Base-by-base conservation (phyloP, 37 sponge, comb jelly and placozoan species). In the Cliona cf. orientalis region DNA sequence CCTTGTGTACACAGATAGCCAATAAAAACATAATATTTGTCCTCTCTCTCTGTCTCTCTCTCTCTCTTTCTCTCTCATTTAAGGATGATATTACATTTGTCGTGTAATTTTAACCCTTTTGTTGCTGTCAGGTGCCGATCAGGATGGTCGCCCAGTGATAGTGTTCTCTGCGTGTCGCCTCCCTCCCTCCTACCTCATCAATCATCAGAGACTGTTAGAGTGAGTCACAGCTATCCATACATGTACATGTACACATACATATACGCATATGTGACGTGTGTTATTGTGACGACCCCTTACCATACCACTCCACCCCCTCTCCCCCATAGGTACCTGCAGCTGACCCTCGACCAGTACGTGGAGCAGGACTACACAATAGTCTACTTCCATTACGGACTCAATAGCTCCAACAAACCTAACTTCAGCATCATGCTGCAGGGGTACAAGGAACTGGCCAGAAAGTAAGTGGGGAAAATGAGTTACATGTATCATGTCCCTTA, bases 321-420 rank as follows among this genome's bases (percentile, higher is more conserved):
- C 59, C 31, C 5, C 21, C 65, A 1, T 46, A 66, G 97, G 26
- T 93, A 96, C 53, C 7, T 84, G 40, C 36, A 75, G 53, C 59
- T 63, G 46, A 84, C 86, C 28, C 59, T 96, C 76, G 97, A 96
- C 55, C 53, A 88, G 49, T 88, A 90, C 58, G 94, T 93, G 37
- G 97, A 93, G 70, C 93, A 70, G 74, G 97, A 96, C 84, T 96
- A 96, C 85, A 91, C 94, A 1, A 9, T 96, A 17, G 81, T 96
- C 23, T 96, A 93, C 81, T 93, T 93, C 71, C 97, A 93, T 58
- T 43, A 88, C 80, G 97, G 97, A 0, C 68, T 93, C 63, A 87
- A 63, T 25, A 80, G 86, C 23, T 28, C 46, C 35, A 96, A 96
- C 76, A 96, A 88, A 40, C 91, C 91, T 6, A 69, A 76, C 58